phyloP scores from a whole-genome alignment of 2,888 invertebrate species.

The Ectemnius lituratus region DNA sequence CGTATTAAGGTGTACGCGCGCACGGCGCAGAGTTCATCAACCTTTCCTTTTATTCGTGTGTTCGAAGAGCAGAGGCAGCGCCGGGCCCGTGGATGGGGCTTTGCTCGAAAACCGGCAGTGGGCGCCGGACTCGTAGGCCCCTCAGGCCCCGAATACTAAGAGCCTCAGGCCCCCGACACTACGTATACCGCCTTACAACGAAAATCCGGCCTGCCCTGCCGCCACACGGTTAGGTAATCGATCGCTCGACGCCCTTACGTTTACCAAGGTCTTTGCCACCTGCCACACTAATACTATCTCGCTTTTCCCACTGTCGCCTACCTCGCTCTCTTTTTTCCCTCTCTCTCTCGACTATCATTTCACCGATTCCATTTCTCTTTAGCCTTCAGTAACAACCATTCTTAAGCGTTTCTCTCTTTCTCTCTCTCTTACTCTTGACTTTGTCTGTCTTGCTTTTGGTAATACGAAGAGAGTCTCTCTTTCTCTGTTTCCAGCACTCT shows the following conservation, averaged over 20 bases:
- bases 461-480: neutral
- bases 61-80: conserved; percentile 61
- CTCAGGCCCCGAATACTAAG: conserved; percentile 11
- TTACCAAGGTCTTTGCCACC: conserved; percentile 73
- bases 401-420: neutral
- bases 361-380: neutral
- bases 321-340: conserved; percentile 10
- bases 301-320: conserved; percentile 44
- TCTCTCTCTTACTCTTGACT: neutral
- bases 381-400: neutral
- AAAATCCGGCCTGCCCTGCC: conserved; percentile 52
- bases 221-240: conserved; percentile 67
- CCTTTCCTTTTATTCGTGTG: conserved; percentile 71
- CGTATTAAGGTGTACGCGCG: conserved; percentile 39
- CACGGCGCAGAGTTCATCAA: conserved; percentile 61
- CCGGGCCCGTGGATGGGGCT: conserved; percentile 28
- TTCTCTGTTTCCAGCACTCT: neutral
- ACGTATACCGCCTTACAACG: conserved; percentile 23
- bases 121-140: conserved; percentile 35
- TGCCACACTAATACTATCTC: conserved; percentile 63
- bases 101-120: conserved; percentile 55
- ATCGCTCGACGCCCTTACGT: conserved; percentile 64
- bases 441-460: no score
- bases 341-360: neutral
- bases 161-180: conserved; percentile 8